Evolutionary conservation across 30 jellyfish, hydroid and myxozoan species (phyloP).

Genomic region (Pseudorhiza aurosa): DNA sequence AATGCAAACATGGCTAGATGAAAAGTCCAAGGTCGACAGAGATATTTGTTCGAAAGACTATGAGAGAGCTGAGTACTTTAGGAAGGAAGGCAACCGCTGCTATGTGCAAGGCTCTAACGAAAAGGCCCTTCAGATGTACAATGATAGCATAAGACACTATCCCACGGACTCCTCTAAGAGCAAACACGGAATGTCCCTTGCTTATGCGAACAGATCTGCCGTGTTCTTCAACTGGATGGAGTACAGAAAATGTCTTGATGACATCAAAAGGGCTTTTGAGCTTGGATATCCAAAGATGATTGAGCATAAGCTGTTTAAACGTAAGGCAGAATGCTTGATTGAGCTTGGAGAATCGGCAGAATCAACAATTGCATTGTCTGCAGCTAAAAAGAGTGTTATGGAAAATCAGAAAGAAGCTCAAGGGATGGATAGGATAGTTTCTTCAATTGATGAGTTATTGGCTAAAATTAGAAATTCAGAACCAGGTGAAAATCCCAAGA

Average conservation of each 20-base stretch:
- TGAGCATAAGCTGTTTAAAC: conserved; percentile 31
- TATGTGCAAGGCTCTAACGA: conserved; percentile 42
- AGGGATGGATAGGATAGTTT: neutral
- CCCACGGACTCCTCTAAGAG: neutral
- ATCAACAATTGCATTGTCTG: conserved; percentile 18
- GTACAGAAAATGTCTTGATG: conserved; percentile 68
- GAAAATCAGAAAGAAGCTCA: neutral
- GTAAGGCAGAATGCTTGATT: conserved; percentile 53
- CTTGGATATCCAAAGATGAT: conserved; percentile 49
- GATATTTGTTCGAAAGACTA: conserved; percentile 18
- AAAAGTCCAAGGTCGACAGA: neutral
- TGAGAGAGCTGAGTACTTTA: conserved; percentile 22
- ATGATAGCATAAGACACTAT: conserved; percentile 55
- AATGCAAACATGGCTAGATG: neutral
- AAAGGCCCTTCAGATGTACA: conserved; percentile 75
- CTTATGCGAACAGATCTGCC: conserved; percentile 93
- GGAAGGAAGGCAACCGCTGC: conserved; percentile 62
- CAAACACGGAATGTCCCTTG: conserved; percentile 38
- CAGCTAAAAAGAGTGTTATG: conserved; percentile 3
- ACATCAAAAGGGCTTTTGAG: conserved; percentile 63
- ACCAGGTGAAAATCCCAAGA: neutral
- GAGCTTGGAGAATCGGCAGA: conserved; percentile 11
- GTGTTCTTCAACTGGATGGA: conserved; percentile 48
- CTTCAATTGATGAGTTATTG: conserved; percentile 5
- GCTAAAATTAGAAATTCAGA: neutral